Evolutionary conservation across 2,888 invertebrate genomes (phyloP), one percentile per base, ranked within the genome.

Genomic region (Smittia aterrima): DNA sequence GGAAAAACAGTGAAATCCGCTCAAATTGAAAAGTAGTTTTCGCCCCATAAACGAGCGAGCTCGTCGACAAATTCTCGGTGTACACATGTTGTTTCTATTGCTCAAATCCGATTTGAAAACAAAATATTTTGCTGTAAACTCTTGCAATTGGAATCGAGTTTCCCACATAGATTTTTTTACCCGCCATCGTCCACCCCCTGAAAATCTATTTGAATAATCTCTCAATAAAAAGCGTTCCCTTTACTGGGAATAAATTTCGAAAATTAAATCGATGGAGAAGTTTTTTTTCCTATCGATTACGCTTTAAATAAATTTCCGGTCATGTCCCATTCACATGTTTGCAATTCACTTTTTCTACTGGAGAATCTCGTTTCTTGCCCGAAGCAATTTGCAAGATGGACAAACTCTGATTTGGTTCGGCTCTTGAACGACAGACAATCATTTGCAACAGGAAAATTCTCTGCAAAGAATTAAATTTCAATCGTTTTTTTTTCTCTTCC

Each of bases 361-460:
- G 20, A 27, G 38, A 24, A 67, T 41, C 41, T 41, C 20, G 11
- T 67, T 22, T 18, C 41, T 41, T 13, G 9, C 27, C 70, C 54
- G 7, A 54, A 70, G 70, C 70, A 70, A 70, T 70, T 70, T 54
- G n/a, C n/a, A 53, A 53, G 53, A 70, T 54, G 54, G 25, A 70
- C 41, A 41, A 66, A 66, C 18, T 53, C 9, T 54, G 70, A 70
- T 70, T 70, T 13, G 27, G 24, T 25, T 24, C 41, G 40, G 22
- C 11, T 66, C 22, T 67, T 22, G 41, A 22, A 67, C 18, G 32
- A 9, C 18, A 25, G 24, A 64, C 64, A 64, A 25, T 27, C 25
- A 64, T 64, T 64, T 64, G 64, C 24, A 64, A 6, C 25, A 64
- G 22, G 6, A 58, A 58, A 16, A 58, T 4, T 58, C 16, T 7